A percentile compares a stretch with the other conserved stretches of the same genome.
Conservation (phyloP, 2,797 vertebrate species). For the Dryobates pubescens region DNA sequence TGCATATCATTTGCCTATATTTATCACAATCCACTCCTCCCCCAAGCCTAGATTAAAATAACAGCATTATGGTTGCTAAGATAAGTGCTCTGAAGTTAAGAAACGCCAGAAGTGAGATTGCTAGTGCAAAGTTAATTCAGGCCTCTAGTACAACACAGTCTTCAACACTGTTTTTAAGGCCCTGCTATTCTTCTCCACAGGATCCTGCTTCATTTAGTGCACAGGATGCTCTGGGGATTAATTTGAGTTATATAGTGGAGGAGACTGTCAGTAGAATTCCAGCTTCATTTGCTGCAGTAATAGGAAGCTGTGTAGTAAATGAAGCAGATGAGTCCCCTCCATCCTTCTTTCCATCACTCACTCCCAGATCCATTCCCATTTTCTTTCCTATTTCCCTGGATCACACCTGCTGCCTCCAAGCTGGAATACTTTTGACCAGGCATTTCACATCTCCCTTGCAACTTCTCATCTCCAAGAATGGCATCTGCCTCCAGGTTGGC, state of each 20-base stretch:
- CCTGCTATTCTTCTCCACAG: slow-evolving; percentile 14
- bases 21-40: neutral
- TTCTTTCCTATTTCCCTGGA: neutral
- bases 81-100: neutral
- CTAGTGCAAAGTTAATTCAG: neutral
- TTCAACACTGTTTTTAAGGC: neutral
- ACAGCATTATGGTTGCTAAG: neutral
- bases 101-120: neutral
- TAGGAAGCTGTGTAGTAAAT: slow-evolving; percentile 30
- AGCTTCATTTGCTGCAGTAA: slow-evolving; percentile 56
- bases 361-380: neutral
- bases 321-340: neutral
- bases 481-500: neutral
- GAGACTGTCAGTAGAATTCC: slow-evolving; percentile 31
- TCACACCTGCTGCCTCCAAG: fast-evolving
- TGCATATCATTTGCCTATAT: neutral
- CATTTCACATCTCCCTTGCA: neutral
- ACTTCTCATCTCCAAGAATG: neutral
- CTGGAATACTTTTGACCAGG: neutral
- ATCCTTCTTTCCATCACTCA: neutral
- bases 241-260: slow-evolving; percentile 46
- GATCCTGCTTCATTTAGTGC: slow-evolving; percentile 31
- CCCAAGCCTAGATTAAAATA: neutral
- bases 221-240: slow-evolving; percentile 46
- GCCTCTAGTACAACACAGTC: neutral